Evolutionary conservation across 2,113 vertebrate species (phyloP), one percentile per base, ranked within the genome.

Genomic region (Silurus meridionalis): DNA sequence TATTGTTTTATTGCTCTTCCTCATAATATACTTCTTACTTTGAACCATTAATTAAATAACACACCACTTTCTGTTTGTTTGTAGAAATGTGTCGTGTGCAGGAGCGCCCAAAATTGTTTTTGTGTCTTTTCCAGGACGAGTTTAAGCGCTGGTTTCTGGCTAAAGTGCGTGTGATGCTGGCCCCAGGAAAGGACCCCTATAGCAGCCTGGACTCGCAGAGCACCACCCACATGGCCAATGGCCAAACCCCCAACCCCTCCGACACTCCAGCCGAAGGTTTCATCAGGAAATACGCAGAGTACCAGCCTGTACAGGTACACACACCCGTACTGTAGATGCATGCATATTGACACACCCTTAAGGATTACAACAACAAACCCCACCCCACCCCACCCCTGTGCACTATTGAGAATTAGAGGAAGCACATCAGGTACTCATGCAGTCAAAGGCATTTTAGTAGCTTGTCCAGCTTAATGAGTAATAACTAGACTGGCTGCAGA

Each of bases 131-230:
- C 28, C 61, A 99, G 98, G 98, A 99, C 90, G 98, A 99, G 93
- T 99, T 99, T 93, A 97, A 93, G 88, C 95, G 92, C 83, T 99
- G 98, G 97, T 99, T 98, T 94, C 95, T 96, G 91, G 97, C 98
- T 92, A 98, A 96, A 93, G 95, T 99, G 90, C 96, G 95, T 75
- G 28, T 96, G 89, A 95, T 96, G 92, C 93, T 96, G 92, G 96
- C 96, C 89, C 91, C 96, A 53, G 97, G 96, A 91, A 95, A 92
- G 83, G 91, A 71, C 90, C 95, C 96, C 80, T 95, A 96, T 89
- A 94, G 95, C 91, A 95, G 92, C 93, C 94, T 95, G 90, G 95
- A 95, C 64, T 93, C 94, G 90, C 67, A 93, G 79, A 88, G 89
- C 88, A 94, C 94, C 94, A 96, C 96, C 90, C 83, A 95, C 91